A percentile compares a stretch with the other conserved stretches of the same genome.
Evolutionary conservation across 1,140 invertebrate species (phyloP).

Genomic region (Bombus impatiens): DNA sequence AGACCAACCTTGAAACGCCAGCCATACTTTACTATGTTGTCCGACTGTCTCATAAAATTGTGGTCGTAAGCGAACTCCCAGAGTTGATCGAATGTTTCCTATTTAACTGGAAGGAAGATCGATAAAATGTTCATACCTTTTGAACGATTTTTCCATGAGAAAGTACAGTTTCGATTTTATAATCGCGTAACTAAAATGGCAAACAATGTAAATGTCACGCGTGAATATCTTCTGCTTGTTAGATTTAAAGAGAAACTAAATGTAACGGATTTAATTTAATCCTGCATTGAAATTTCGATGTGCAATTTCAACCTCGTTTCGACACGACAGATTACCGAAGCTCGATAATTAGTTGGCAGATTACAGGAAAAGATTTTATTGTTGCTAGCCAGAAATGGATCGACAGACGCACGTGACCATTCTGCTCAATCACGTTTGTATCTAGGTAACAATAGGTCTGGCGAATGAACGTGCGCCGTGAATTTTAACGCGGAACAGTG

Average conservation of each 20-base stretch:
- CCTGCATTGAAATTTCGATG: too few relatives aligned
- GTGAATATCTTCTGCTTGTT: too few relatives aligned
- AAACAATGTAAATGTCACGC: not conserved
- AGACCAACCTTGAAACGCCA: not conserved
- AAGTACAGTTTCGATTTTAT: not conserved
- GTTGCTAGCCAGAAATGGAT: conserved; percentile 18
- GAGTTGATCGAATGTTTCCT: too few relatives aligned
- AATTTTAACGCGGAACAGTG: conserved; percentile 33
- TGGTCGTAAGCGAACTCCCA: not conserved
- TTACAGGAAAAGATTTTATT: not conserved
- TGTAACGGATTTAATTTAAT: too few relatives aligned
- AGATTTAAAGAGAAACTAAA: too few relatives aligned
- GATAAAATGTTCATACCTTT: not conserved
- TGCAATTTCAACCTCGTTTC: too few relatives aligned
- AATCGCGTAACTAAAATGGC: not conserved
- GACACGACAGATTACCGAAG: not conserved
- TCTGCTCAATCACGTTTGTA: not conserved
- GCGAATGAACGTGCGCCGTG: not conserved
- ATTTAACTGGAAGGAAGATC: not conserved
- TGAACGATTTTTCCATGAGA: not conserved
- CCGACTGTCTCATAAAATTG: not conserved
- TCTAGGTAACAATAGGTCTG: conserved; percentile 43
- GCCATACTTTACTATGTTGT: not conserved
- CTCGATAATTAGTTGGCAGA: not conserved
- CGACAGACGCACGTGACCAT: not conserved